Conservation (phyloP, 2,113 vertebrate genomes). For the Muscicapa adusta region DNA sequence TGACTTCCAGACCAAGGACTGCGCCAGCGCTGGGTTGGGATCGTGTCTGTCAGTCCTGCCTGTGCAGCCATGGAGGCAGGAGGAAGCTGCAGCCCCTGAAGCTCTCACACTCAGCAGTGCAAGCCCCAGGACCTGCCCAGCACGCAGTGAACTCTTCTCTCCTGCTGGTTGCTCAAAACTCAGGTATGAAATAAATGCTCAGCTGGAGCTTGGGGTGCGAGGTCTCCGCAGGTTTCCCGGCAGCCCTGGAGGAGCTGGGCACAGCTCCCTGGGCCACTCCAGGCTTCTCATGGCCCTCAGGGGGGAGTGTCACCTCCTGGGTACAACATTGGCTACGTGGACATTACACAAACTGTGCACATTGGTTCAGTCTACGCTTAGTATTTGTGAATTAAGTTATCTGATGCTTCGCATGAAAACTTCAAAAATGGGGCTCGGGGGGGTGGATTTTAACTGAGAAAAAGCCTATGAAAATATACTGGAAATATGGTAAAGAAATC, state of each 20-base stretch:
- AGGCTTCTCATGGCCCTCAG: neutral
- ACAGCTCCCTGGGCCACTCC: neutral
- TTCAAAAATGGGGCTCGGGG: constrained; percentile 36
- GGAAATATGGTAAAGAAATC: constrained; percentile 86
- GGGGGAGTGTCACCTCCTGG: constrained; percentile 8
- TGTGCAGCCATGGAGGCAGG: neutral
- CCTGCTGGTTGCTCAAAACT: constrained; percentile 76
- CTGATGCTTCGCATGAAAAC: constrained; percentile 91
- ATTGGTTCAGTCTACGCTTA: constrained; percentile 85
- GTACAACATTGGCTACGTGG: constrained; percentile 54
- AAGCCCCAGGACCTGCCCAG: neutral
- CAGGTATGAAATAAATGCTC: constrained; percentile 74
- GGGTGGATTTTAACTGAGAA: constrained; percentile 82
- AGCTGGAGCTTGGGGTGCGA: constrained; percentile 57
- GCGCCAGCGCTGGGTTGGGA: neutral
- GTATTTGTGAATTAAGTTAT: constrained; percentile 87
- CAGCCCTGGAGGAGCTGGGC: neutral
- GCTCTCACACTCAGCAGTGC: neutral
- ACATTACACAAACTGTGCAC: constrained; percentile 77
- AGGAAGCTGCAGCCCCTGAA: neutral
- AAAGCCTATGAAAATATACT: constrained; percentile 83
- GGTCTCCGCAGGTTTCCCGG: constrained; percentile 21
- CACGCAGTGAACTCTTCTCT: neutral
- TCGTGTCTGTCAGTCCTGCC: neutral
- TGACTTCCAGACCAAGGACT: neutral